A percentile compares a stretch with the other conserved stretches of the same genome.
phyloP scores from a whole-genome alignment of 2,113 vertebrate species.

The Madoqua kirkii region DNA sequence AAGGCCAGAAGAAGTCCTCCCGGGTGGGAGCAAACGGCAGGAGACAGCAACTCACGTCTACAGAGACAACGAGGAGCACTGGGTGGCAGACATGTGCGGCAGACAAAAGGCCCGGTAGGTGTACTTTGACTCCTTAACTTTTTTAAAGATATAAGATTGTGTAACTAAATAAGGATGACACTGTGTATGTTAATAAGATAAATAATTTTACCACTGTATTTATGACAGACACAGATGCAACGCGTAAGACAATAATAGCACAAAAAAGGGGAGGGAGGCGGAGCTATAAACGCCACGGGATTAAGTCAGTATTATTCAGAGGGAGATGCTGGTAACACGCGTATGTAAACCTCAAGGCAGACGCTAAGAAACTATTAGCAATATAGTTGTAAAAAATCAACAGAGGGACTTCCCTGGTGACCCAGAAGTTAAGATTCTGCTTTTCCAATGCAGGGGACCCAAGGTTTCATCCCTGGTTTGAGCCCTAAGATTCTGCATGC shows the following conservation, averaged over 20 bases:
- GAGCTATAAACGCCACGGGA: fast-evolving
- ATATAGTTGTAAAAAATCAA: not conserved
- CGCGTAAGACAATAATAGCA: fast-evolving
- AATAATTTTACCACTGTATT: not conserved
- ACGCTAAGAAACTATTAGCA: not conserved
- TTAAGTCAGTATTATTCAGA: not conserved
- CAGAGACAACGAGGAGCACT: not conserved
- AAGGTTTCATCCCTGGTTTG: not conserved
- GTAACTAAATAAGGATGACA: not conserved
- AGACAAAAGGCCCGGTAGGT: fast-evolving
- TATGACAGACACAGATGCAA: fast-evolving
- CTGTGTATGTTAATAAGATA: not conserved
- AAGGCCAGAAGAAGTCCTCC: not conserved
- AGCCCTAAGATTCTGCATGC: not conserved
- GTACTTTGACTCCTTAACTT: not conserved
- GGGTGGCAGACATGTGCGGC: fast-evolving
- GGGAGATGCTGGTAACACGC: not conserved
- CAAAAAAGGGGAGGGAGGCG: fast-evolving
- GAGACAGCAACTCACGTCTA: fast-evolving
- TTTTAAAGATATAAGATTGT: not conserved
- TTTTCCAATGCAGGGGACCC: not conserved
- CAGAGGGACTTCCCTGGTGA: not conserved
- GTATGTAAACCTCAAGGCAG: not conserved
- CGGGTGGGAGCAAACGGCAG: too few species aligned
- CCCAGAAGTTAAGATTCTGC: not conserved